Conservation (phyloP, 2,113 vertebrate species). For the Lonchura striata region DNA sequence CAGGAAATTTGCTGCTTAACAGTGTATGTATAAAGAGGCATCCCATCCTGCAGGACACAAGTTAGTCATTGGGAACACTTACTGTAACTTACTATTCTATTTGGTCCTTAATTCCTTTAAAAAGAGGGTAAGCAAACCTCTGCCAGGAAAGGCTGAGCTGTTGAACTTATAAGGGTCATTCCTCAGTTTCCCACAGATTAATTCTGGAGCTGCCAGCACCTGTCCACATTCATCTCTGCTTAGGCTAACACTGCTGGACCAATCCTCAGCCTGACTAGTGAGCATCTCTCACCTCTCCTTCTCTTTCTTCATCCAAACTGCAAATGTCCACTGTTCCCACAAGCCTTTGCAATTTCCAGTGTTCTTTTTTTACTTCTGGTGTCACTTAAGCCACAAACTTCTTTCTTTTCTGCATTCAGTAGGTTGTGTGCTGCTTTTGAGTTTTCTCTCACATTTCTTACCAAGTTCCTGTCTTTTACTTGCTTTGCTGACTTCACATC, state of each 20-base stretch:
- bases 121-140: not conserved
- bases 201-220: not conserved
- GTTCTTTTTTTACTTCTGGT: not conserved
- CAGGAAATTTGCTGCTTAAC: not conserved
- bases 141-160: not conserved
- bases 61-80: not conserved
- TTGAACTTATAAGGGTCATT: not conserved
- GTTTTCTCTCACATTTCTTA: not conserved
- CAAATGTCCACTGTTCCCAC: not conserved
- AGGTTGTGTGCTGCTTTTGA: not conserved
- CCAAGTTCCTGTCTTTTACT: not conserved
- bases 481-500: not conserved
- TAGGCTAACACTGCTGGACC: not conserved
- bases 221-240: not conserved
- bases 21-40: not conserved
- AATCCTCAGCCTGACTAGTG: not conserved
- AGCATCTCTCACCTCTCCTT: not conserved
- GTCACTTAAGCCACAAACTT: not conserved
- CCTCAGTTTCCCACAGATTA: rapidly evolving
- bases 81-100: not conserved
- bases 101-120: not conserved
- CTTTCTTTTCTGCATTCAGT: not conserved
- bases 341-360: not conserved
- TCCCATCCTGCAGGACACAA: not conserved
- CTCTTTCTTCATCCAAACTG: not conserved